phyloP scores from a whole-genome alignment of 2,888 invertebrate species.

The Drosophila pegasa region DNA sequence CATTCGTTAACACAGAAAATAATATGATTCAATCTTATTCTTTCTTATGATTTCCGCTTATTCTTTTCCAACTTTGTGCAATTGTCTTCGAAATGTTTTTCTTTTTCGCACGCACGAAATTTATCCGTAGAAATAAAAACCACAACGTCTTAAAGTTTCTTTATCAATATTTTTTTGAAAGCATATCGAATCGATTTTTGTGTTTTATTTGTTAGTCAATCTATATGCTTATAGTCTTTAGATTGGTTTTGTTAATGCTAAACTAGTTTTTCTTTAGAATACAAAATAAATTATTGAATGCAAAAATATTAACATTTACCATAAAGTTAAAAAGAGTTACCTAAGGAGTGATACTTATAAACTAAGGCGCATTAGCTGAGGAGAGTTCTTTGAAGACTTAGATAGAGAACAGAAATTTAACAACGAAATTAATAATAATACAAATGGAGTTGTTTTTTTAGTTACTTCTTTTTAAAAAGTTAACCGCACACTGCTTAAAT shows the following conservation, averaged over 20 bases:
- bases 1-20: slow-evolving; percentile 75
- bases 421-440: slow-evolving; percentile 60
- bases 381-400: slow-evolving; percentile 51
- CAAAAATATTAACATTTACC: slow-evolving; percentile 69
- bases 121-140: slow-evolving; percentile 80
- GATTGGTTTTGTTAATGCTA: slow-evolving; percentile 56
- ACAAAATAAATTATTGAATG: slow-evolving; percentile 79
- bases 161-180: slow-evolving; percentile 48
- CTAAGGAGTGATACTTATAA: slow-evolving; percentile 45
- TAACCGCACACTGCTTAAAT: slow-evolving; percentile 40
- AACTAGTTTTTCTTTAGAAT: slow-evolving; percentile 54
- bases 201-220: slow-evolving; percentile 74
- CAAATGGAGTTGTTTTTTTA: slow-evolving; percentile 33
- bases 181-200: slow-evolving; percentile 65
- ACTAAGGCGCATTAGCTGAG: slow-evolving; percentile 48
- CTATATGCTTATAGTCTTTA: slow-evolving; percentile 73
- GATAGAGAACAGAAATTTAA: slow-evolving; percentile 51
- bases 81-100: slow-evolving; percentile 52
- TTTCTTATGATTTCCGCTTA: slow-evolving; percentile 61
- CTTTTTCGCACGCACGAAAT: slow-evolving; percentile 66
- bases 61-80: slow-evolving; percentile 77
- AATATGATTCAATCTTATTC: slow-evolving; percentile 68
- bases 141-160: slow-evolving; percentile 69
- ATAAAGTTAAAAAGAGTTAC: slow-evolving; percentile 43
- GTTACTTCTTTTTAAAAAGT: slow-evolving; percentile 37